Conservation (phyloP, 2,888 invertebrate species). For the Gymnoscelis rufifasciata region DNA sequence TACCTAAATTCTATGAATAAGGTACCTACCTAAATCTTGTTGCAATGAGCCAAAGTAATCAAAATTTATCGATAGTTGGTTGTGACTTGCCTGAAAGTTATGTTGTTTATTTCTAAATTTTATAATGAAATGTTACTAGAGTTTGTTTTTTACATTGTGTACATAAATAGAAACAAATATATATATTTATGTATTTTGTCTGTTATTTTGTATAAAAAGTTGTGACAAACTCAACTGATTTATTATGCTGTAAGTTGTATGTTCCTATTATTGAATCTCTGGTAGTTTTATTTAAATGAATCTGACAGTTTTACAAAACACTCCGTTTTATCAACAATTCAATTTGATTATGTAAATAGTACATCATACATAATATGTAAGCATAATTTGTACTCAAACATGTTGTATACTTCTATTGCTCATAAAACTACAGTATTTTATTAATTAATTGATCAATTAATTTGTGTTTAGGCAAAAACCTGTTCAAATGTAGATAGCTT, state of each 20-base stretch:
- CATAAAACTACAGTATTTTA: conserved; percentile 63
- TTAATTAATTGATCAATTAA: conserved; percentile 58
- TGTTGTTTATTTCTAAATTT: conserved; percentile 67
- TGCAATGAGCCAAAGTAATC: conserved; percentile 57
- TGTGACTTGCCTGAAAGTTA: conserved; percentile 60
- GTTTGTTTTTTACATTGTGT: conserved; percentile 31
- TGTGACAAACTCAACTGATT: conserved; percentile 27
- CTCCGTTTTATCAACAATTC: conserved; percentile 25
- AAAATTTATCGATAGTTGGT: conserved; percentile 55
- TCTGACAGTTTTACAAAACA: conserved; percentile 15
- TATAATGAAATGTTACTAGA: conserved; percentile 56
- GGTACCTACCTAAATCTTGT: not conserved
- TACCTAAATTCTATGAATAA: conserved; percentile 2
- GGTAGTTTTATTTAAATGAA: conserved; percentile 37
- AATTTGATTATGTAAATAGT: conserved; percentile 17
- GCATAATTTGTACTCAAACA: conserved; percentile 12
- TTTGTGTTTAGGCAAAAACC: conserved; percentile 49
- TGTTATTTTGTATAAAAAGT: conserved; percentile 30
- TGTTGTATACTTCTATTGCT: conserved; percentile 47
- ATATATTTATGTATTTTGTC: conserved; percentile 37
- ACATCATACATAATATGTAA: conserved; percentile 5
- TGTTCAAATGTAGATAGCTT: conserved; percentile 38
- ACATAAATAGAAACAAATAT: conserved; percentile 33
- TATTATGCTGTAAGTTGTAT: conserved; percentile 36
- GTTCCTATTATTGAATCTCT: conserved; percentile 54